These are phyloP conservation scores for Pseudomyrmex gracilis DNA, from an alignment of 1,140 invertebrate species.

Conservation along the genomic window DNA sequence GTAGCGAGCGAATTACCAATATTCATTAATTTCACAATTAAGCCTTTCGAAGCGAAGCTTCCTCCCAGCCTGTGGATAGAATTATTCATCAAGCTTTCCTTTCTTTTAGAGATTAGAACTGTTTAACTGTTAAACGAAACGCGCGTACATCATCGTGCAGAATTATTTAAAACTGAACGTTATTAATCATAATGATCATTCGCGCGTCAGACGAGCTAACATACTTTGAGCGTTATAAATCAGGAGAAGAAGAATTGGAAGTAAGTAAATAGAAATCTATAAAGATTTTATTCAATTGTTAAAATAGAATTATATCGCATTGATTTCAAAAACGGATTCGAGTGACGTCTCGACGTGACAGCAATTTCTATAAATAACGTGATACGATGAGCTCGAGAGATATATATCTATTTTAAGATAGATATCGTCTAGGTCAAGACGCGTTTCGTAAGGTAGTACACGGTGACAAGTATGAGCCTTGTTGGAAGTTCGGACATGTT, in stretches of 20 bases:
- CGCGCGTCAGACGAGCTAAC: too few relatives aligned
- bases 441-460: not conserved
- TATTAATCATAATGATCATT: too few relatives aligned
- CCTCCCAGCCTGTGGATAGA: not conserved
- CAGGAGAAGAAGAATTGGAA: too few relatives aligned
- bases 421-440: slow-evolving; percentile 32
- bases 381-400: not conserved
- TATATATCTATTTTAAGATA: not conserved
- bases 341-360: not conserved
- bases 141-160: too few relatives aligned
- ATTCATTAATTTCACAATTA: slow-evolving; percentile 51
- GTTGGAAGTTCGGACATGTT: slow-evolving; percentile 43
- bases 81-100: slow-evolving; percentile 28
- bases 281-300: not conserved
- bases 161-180: too few relatives aligned
- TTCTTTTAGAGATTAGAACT: not conserved
- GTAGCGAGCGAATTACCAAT: slow-evolving; percentile 48
- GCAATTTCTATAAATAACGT: not conserved
- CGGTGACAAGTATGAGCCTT: not conserved
- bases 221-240: too few relatives aligned
- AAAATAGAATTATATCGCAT: slow-evolving; percentile 1
- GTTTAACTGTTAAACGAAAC: too few relatives aligned
- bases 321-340: not conserved
- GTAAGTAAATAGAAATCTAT: not conserved
- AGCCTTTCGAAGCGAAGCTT: slow-evolving; percentile 14